Base-by-base conservation (phyloP, 2,113 vertebrate species). In the Megaceryle maxima region DNA sequence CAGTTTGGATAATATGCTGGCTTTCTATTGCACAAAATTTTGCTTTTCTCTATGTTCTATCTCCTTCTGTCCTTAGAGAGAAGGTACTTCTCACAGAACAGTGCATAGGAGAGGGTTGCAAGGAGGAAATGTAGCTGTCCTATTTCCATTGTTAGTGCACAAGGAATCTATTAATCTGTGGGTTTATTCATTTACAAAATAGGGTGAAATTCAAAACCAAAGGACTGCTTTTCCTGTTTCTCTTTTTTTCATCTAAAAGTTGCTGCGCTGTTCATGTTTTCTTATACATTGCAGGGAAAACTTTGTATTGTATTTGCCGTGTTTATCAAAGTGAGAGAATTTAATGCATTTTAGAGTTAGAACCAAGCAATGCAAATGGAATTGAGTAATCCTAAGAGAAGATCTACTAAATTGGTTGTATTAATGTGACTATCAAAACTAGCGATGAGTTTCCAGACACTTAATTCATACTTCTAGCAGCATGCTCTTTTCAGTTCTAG, bases 81-180 rank as follows among this genome's bases (percentile, higher is more conserved):
- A 90, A 90, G 9, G 15, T 66, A 29, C 41, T 80, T 70, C 50
- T 93, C 0, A 0, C 8, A 63, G 29, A 74, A 51, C 37, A 64
- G 16, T 68, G 46, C 9, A 39, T 39, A 86, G 19, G 83, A 86
- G 70, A 39, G 9, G 33, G 13, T 80, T 92, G 17, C 74, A 69
- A 83, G 46, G 41, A 91, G 19, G 50, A 93, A 86, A 67, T 77
- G 21, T 51, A 59, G 79, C 43, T 81, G 15, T 91, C 51, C 26
- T 81, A 75, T 95, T 94, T 93, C 88, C 85, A 83, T 94, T 93
- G 94, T 90, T 90, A 94, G 81, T 93, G 87, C 63, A 63, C 44
- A 77, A 90, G 59, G 46, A 83, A 75, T 90, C 22, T 94, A 80
- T 95, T 95, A 90, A 90, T 90, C 22, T 93, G 3, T 44, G 6